Conservation (phyloP, 2,888 invertebrate genomes). For the Andrena bicolor region DNA sequence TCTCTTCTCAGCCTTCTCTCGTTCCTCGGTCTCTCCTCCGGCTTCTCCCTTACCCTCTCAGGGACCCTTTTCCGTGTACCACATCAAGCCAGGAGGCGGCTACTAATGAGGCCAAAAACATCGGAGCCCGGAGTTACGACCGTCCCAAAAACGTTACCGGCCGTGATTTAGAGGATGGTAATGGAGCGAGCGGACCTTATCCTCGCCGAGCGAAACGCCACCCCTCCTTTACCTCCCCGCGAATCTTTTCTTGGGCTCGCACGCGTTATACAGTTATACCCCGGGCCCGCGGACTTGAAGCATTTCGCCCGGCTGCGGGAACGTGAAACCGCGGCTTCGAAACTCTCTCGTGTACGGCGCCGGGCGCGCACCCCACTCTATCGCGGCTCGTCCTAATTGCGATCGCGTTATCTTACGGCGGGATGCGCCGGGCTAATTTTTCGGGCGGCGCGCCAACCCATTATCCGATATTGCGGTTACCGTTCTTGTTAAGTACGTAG, state of each 20-base stretch:
- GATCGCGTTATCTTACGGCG: slow-evolving; percentile 32
- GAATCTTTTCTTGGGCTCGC: slow-evolving; percentile 15
- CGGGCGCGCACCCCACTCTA: not conserved
- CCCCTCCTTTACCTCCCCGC: slow-evolving; percentile 8
- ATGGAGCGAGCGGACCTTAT: slow-evolving; percentile 78
- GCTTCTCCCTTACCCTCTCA: slow-evolving; percentile 48
- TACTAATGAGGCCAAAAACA: slow-evolving; percentile 83
- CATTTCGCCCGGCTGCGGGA: too few relatives aligned
- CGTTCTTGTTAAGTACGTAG: slow-evolving; percentile 43
- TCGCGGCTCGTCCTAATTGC: slow-evolving; percentile 36
- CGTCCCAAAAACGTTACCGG: slow-evolving; percentile 81
- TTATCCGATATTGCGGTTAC: slow-evolving; percentile 41
- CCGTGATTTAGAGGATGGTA: slow-evolving; percentile 82
- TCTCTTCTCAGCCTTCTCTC: slow-evolving; percentile 38
- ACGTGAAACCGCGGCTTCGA: too few relatives aligned
- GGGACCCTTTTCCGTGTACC: slow-evolving; percentile 69
- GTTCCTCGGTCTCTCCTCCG: slow-evolving; percentile 36
- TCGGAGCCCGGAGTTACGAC: slow-evolving; percentile 77
- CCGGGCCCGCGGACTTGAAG: too few relatives aligned
- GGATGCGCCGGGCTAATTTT: slow-evolving; percentile 10
- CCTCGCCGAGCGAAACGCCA: slow-evolving; percentile 43
- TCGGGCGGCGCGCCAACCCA: not conserved
- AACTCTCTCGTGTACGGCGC: too few relatives aligned
- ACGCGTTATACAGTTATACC: slow-evolving; percentile 2
- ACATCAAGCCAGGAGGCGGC: slow-evolving; percentile 76